Conservation (phyloP, 2,113 vertebrate species). For the Pomatostomus ruficeps region DNA sequence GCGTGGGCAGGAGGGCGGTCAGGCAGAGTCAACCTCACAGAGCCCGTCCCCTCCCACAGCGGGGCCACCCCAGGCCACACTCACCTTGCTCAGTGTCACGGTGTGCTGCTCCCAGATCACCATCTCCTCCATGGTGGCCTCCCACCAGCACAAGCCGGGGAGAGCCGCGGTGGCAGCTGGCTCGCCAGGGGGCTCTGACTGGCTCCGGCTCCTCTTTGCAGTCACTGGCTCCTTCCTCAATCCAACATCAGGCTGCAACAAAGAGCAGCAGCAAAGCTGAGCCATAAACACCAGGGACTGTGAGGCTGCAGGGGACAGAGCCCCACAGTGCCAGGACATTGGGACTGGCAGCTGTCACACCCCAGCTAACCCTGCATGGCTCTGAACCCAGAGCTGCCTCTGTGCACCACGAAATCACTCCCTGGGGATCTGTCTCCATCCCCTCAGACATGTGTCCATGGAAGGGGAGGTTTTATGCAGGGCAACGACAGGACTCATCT, state of each 20-base stretch:
- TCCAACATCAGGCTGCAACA: neutral
- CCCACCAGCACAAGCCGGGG: conserved; percentile 32
- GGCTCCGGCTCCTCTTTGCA: neutral
- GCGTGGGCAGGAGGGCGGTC: neutral
- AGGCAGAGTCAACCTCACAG: neutral
- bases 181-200: fast-evolving
- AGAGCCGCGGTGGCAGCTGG: fast-evolving
- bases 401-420: fast-evolving
- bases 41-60: fast-evolving
- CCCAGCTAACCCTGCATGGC: fast-evolving
- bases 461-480: fast-evolving
- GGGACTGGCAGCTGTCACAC: neutral
- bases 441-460: fast-evolving
- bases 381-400: neutral
- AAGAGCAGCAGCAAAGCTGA: neutral
- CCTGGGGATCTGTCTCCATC: neutral
- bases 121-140: conserved; percentile 88
- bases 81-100: conserved; percentile 83
- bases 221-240: neutral
- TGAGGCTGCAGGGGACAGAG: neutral
- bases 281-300: fast-evolving
- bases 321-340: fast-evolving
- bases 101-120: conserved; percentile 97
- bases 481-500: neutral
- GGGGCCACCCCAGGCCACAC: neutral